Evolutionary conservation across 2,888 invertebrate species (phyloP).

Genomic region (Eudemis profundana): DNA sequence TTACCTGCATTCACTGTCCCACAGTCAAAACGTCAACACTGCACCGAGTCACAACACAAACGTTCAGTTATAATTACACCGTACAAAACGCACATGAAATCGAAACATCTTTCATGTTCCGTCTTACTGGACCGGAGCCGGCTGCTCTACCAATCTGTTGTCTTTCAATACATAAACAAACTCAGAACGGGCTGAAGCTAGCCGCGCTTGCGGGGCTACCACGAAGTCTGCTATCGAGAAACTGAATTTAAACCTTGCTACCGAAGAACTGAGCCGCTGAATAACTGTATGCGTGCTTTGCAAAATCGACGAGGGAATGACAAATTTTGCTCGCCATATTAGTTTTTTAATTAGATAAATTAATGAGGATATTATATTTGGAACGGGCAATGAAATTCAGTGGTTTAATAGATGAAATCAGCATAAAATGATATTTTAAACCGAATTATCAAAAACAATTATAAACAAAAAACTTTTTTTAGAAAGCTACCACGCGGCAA

Average conservation of each 20-base stretch:
- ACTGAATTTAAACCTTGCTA: neutral
- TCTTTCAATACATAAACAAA: slow-evolving; percentile 84
- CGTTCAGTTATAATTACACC: slow-evolving; percentile 44
- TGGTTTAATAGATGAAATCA: no score
- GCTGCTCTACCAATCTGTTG: slow-evolving; percentile 82
- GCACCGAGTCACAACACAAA: slow-evolving; percentile 56
- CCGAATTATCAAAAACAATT: no score
- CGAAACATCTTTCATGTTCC: slow-evolving; percentile 65
- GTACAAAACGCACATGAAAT: slow-evolving; percentile 51
- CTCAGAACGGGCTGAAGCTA: slow-evolving; percentile 76
- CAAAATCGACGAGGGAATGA: neutral
- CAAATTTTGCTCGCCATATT: neutral
- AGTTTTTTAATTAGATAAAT: neutral
- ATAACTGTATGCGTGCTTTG: neutral
- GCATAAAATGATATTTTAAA: no score
- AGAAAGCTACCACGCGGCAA: no score
- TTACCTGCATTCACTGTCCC: slow-evolving; percentile 33
- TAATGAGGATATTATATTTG: neutral
- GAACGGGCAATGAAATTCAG: no score
- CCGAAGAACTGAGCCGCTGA: neutral
- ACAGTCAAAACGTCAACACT: slow-evolving; percentile 63
- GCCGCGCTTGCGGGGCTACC: slow-evolving; percentile 59
- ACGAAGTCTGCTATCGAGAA: slow-evolving; percentile 29
- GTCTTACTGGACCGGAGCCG: slow-evolving; percentile 67
- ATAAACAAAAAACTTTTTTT: no score